Base-by-base conservation (phyloP, 2,113 vertebrate species). In the Tretioscincus oriximinensis region DNA sequence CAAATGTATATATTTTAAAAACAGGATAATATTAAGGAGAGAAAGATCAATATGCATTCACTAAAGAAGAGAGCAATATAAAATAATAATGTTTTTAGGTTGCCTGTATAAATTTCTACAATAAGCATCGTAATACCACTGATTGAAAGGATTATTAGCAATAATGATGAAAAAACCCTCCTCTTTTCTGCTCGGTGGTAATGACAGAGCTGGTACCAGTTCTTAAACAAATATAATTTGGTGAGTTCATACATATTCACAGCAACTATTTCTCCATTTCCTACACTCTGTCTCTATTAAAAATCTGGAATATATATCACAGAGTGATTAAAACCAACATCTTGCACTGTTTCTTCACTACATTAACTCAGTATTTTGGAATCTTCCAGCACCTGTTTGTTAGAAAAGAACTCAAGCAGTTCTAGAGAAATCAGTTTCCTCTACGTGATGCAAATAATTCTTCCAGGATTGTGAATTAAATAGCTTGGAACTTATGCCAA, bases 341-440 rank as follows among this genome's bases (percentile, higher is more conserved):
- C 90, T 93, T 90, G 87, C 83, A 85, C 85, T 90, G 73, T 93
- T 91, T 93, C 89, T 92, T 89, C 84, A 92, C 85, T 90, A 90
- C 85, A 93, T 93, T 94, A 93, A 91, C 88, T 93, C 94, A 92
- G 85, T 92, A 61, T 77, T 88, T 89, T 86, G 85, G 88, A 89
- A 91, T 89, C 88, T 89, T 89, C 72, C 81, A 84, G 81, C 90
- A 92, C 92, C 91, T 93, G 91, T 92, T 91, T 92, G 81, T 91
- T 86, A 90, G 90, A 85, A 89, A 92, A 66, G 81, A 81, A 74
- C 88, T 83, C 82, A 90, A 89, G 91, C 76, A 87, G 84, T 35
- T 86, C 66, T 83, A 86, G 83, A 84, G 81, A 86, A 85, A 84
- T 87, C 89, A 80, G 89, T 81, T 78, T 91, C 88, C 81, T 90